phyloP scores from a whole-genome alignment of 2,888 invertebrate species.

The Patella depressa region DNA sequence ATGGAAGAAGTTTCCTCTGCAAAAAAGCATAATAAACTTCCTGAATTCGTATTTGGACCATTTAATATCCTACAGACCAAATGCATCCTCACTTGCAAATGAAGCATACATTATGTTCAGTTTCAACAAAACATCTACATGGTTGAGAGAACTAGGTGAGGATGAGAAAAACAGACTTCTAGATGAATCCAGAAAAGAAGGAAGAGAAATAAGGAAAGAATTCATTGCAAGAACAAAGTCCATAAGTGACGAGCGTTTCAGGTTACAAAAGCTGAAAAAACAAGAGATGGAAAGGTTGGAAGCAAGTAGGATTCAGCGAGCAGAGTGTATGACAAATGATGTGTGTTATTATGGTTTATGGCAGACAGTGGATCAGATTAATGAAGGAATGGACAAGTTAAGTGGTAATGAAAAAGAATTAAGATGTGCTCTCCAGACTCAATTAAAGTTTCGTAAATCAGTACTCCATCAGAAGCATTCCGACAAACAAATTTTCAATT shows the following conservation, averaged over 20 bases:
- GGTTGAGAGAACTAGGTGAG: slow-evolving; percentile 11
- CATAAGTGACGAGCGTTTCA: slow-evolving; percentile 7
- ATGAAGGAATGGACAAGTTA: background rate
- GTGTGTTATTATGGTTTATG: slow-evolving; percentile 12
- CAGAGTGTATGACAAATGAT: slow-evolving; percentile 22
- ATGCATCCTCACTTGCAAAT: slow-evolving; percentile 15
- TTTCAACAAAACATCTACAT: slow-evolving; percentile 20
- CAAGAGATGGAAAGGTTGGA: slow-evolving; percentile 18
- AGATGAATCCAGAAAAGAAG: no score
- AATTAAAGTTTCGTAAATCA: background rate
- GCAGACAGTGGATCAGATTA: background rate
- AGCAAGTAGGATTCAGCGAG: slow-evolving; percentile 14
- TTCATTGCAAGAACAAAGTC: slow-evolving; percentile 18
- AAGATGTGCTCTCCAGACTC: background rate
- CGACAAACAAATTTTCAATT: background rate
- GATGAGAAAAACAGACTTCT: background rate
- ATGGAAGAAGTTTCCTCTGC: slow-evolving; percentile 15
- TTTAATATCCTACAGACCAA: slow-evolving; percentile 17
- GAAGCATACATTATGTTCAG: slow-evolving; percentile 22
- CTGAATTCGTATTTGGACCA: slow-evolving; percentile 20
- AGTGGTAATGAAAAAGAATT: background rate
- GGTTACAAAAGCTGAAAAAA: slow-evolving; percentile 8
- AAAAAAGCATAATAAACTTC: slow-evolving; percentile 26
- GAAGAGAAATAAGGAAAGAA: background rate
- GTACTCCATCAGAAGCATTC: background rate